Conservation (phyloP, 2,113 vertebrate genomes). For the Acanthisitta chloris region DNA sequence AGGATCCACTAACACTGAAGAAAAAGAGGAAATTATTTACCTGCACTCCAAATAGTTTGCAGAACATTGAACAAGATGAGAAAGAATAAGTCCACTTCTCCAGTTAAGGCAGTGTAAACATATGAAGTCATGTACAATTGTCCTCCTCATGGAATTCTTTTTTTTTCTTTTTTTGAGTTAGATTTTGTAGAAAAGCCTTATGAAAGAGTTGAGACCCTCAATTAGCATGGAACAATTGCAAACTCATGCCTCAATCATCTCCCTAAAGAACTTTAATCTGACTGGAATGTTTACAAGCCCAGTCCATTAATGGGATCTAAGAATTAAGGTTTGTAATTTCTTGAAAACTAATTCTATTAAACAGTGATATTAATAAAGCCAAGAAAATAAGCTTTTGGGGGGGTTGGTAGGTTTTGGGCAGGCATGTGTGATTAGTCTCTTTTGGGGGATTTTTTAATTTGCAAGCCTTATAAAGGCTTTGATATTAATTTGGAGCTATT, state of each 20-base stretch:
- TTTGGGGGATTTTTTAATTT: neutral
- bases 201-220: neutral
- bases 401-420: neutral
- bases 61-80: accelerated
- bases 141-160: neutral
- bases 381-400: neutral
- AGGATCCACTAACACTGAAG: neutral
- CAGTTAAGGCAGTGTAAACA: neutral
- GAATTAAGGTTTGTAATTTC: accelerated
- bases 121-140: neutral
- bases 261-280: neutral
- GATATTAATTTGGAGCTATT: neutral
- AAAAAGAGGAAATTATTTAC: neutral
- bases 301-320: neutral
- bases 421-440: too few relatives aligned
- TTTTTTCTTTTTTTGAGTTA: neutral
- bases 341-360: neutral
- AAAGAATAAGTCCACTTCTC: neutral
- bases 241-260: neutral
- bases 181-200: neutral
- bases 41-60: neutral
- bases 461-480: accelerated
- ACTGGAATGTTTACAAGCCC: neutral
- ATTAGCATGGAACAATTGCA: neutral
- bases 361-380: neutral